Evolutionary conservation across 2,113 vertebrate genomes (phyloP).

Genomic region (Saguinus imperator): DNA sequence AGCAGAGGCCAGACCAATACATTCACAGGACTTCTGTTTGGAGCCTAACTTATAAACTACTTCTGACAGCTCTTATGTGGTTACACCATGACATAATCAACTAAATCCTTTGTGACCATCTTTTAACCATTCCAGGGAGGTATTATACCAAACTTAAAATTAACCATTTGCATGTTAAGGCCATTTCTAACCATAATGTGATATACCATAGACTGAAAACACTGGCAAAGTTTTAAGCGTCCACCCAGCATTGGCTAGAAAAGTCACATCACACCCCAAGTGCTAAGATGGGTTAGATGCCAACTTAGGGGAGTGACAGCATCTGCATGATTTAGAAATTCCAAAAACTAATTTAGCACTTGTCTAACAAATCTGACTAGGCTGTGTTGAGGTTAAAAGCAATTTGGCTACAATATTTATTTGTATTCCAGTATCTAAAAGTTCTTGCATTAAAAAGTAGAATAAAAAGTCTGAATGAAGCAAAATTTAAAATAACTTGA

Average conservation of each 20-base stretch:
- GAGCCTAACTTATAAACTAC: background rate
- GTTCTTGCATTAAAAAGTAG: background rate
- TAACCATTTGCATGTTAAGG: background rate
- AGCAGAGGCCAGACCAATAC: background rate
- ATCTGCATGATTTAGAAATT: conserved; percentile 2
- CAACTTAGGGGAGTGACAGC: background rate
- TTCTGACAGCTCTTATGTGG: conserved; percentile 2
- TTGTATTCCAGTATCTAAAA: conserved; percentile 36
- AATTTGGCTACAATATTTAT: background rate
- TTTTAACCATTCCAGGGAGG: conserved; percentile 14
- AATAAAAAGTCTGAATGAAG: conserved; percentile 26
- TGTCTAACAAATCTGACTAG: background rate
- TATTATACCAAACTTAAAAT: background rate
- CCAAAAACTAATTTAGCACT: background rate
- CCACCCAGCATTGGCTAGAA: background rate
- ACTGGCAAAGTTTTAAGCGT: background rate
- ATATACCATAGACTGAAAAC: background rate
- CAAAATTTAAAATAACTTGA: conserved; percentile 2
- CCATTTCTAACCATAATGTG: background rate
- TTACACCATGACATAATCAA: background rate
- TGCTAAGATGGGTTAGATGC: background rate
- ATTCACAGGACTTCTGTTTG: conserved; percentile 6
- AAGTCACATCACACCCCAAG: background rate
- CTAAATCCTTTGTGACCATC: background rate
- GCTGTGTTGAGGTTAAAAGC: background rate